Evolutionary conservation across 2,888 invertebrate species (phyloP).

Genomic region (Nephrotoma appendiculata): DNA sequence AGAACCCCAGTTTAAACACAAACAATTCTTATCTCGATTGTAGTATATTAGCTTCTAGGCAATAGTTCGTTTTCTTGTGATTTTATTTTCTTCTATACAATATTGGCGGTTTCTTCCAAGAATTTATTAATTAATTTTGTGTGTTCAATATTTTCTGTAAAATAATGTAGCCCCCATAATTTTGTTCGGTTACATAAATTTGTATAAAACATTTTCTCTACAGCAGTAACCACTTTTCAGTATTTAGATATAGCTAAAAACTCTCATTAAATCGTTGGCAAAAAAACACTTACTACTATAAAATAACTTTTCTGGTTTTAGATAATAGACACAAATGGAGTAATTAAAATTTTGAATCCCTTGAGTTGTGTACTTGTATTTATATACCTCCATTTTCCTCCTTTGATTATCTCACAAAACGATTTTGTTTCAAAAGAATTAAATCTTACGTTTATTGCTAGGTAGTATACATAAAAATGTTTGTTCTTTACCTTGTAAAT

Average conservation of each 20-base stretch:
- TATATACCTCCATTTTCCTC: neutral
- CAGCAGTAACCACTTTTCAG: neutral
- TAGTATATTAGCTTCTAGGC: neutral
- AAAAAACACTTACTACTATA: neutral
- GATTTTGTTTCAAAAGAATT: neutral
- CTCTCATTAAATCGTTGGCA: neutral
- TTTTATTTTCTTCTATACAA: no score
- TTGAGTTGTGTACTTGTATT: neutral
- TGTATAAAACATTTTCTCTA: neutral
- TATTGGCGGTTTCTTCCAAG: neutral
- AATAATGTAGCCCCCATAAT: neutral
- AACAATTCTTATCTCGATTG: neutral
- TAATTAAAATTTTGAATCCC: neutral
- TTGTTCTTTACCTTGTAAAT: neutral
- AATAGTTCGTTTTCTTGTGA: neutral
- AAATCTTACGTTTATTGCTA: neutral
- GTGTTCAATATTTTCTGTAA: neutral
- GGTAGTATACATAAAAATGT: neutral
- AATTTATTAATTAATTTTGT: neutral
- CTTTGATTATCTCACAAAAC: neutral
- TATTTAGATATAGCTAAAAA: neutral
- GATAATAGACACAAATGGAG: neutral
- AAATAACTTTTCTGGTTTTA: neutral
- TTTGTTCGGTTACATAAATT: neutral
- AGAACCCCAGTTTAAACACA: neutral